phyloP scores from a whole-genome alignment of 2,797 vertebrate genomes.

The Brachymystax lenok region DNA sequence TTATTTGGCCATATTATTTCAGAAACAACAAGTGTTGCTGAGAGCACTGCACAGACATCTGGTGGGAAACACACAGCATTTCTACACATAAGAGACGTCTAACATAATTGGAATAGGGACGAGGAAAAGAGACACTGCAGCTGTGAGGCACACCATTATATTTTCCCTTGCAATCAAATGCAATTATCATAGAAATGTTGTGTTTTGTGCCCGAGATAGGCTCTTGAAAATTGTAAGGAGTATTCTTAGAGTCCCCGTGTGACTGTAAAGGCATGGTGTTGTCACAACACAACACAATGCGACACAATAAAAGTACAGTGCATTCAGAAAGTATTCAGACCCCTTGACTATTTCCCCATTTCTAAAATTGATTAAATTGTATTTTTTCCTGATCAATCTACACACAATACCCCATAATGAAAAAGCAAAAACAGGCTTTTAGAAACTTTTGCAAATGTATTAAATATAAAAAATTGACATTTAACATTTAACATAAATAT shows the following conservation, averaged over 20 bases:
- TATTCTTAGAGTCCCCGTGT: background rate
- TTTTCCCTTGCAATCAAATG: slow-evolving; percentile 42
- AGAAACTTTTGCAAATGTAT: too few species aligned
- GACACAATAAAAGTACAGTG: too few species aligned
- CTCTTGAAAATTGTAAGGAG: background rate
- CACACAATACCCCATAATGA: too few species aligned
- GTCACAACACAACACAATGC: too few species aligned
- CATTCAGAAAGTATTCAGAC: too few species aligned
- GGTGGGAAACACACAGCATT: slow-evolving; percentile 35
- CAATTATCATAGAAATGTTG: slow-evolving; percentile 37
- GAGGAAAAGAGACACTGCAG: slow-evolving; percentile 22
- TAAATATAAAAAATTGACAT: too few species aligned
- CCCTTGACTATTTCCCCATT: too few species aligned
- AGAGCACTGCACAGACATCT: slow-evolving; percentile 17
- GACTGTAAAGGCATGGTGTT: background rate
- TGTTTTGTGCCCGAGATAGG: slow-evolving; percentile 14
- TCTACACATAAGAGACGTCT: background rate
- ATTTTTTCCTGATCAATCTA: too few species aligned
- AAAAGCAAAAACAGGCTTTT: too few species aligned
- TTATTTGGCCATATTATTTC: slow-evolving; percentile 31
- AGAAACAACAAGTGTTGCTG: slow-evolving; percentile 23
- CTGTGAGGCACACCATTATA: slow-evolving; percentile 44
- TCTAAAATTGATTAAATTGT: too few species aligned
- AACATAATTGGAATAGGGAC: slow-evolving; percentile 29
- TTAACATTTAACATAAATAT: too few species aligned